A percentile compares a stretch with the other conserved stretches of the same genome.
Conservation (phyloP, 1,140 invertebrate species). For the Drosophila kanapiae region DNA sequence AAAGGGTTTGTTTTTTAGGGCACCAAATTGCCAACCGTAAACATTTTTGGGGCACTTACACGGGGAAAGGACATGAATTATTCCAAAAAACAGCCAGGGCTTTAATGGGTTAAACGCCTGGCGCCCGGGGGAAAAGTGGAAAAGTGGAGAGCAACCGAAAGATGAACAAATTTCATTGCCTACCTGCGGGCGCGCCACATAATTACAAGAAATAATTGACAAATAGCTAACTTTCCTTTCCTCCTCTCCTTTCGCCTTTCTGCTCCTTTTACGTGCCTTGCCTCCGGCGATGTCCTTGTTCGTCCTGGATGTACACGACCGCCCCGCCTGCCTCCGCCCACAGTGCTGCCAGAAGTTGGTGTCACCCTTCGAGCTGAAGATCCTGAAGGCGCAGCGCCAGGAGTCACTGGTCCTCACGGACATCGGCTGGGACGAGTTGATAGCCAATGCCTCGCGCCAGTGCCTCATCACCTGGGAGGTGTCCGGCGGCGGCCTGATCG, state of each 20-base stretch:
- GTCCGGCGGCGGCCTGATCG: constrained; percentile 92
- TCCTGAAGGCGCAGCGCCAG: constrained; percentile 74
- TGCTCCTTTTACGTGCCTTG: constrained; percentile 8
- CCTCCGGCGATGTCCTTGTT: constrained; percentile 33
- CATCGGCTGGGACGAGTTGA: constrained; percentile 89
- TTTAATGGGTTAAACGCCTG: constrained; percentile 33
- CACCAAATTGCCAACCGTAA: constrained; percentile 35
- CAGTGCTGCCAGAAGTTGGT: constrained; percentile 76
- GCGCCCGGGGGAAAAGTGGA: constrained; percentile 20
- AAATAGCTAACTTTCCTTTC: constrained; percentile 45
- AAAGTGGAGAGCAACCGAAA: constrained; percentile 27
- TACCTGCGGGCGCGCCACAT: constrained; percentile 44
- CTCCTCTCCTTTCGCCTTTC: not conserved
- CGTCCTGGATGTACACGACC: not conserved
- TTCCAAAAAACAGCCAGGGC: constrained; percentile 27
- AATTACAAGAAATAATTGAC: constrained; percentile 50
- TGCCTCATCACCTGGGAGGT: constrained; percentile 94
- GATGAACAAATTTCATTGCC: constrained; percentile 43
- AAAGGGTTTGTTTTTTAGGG: constrained; percentile 8
- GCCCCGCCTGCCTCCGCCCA: not conserved
- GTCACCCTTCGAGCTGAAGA: constrained; percentile 61
- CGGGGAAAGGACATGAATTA: constrained; percentile 12
- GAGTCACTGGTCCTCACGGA: constrained; percentile 89
- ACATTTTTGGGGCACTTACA: constrained; percentile 39
- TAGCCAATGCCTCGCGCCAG: constrained; percentile 87